These are phyloP conservation scores for Phortica okadai DNA, from an alignment of 2,888 invertebrate genomes.

Conservation along the genomic window DNA sequence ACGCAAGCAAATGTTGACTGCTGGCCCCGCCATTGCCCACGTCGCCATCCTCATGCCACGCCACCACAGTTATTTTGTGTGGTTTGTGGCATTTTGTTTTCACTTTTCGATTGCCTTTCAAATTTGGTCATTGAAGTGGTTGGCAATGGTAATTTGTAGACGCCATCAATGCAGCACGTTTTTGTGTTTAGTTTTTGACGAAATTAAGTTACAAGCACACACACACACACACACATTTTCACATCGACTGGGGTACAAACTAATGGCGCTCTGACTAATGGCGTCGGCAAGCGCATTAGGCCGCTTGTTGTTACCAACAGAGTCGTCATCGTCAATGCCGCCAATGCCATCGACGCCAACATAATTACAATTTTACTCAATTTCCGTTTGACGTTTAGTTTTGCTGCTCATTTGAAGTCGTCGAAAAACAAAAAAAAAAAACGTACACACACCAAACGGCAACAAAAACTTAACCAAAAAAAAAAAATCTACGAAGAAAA, in stretches of 20 bases:
- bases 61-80: not conserved
- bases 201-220: conserved; percentile 7
- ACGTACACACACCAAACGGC: not conserved
- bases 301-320: not conserved
- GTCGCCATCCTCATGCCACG: not conserved
- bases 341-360: conserved; percentile 42
- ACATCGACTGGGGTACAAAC: not conserved
- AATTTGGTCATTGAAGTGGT: not conserved
- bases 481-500: conserved; percentile 3
- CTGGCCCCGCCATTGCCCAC: too few species aligned
- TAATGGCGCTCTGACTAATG: conserved; percentile 15
- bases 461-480: conserved; percentile 10
- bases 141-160: conserved; percentile 14
- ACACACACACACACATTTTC: not conserved
- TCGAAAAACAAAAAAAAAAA: not conserved
- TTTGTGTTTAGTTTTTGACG: conserved; percentile 5
- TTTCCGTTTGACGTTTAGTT: conserved; percentile 61
- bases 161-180: conserved; percentile 1
- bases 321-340: not conserved
- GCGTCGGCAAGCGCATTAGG: conserved; percentile 12
- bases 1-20: not conserved
- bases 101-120: not conserved
- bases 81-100: not conserved
- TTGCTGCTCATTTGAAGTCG: conserved; percentile 21
- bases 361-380: conserved; percentile 67